These are phyloP conservation scores for Drosophila heteroneura DNA, from an alignment of 2,888 invertebrate genomes.

Conservation along the genomic window DNA sequence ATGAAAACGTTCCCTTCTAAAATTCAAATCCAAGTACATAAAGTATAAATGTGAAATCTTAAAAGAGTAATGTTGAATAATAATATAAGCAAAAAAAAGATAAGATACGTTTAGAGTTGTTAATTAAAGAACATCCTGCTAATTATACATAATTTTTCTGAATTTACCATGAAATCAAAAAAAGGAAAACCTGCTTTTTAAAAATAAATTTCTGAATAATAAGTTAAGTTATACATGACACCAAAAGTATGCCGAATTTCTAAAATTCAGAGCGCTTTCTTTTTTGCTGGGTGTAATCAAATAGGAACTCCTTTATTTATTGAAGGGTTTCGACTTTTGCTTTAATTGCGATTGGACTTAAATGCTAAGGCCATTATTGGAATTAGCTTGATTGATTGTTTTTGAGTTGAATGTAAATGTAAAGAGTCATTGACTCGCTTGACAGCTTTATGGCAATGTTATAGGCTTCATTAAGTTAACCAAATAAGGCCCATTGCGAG, in stretches of 20 bases:
- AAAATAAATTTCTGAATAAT: neutral
- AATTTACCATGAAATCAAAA: neutral
- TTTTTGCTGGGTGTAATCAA: neutral
- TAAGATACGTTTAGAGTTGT: no score
- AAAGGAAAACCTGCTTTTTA: neutral
- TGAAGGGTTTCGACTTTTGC: neutral
- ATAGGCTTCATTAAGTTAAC: conserved; percentile 30
- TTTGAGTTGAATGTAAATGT: neutral
- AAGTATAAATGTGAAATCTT: no score
- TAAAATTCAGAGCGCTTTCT: neutral
- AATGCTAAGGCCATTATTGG: neutral
- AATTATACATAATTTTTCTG: neutral
- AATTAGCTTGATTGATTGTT: conserved; percentile 33
- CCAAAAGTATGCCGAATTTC: neutral
- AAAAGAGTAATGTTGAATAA: neutral
- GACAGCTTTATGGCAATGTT: conserved; percentile 20
- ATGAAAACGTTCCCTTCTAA: no score
- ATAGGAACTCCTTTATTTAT: neutral
- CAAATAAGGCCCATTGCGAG: conserved; percentile 6
- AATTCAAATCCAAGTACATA: no score
- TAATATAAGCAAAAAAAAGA: neutral
- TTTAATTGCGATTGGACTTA: neutral
- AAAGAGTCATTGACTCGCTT: conserved; percentile 22
- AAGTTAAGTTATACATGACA: neutral
- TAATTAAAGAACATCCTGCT: neutral